Percentiles rank a stretch among this genome's conserved stretches.
Conservation (phyloP, 1,140 invertebrate genomes). For the Drosophila bocki region DNA sequence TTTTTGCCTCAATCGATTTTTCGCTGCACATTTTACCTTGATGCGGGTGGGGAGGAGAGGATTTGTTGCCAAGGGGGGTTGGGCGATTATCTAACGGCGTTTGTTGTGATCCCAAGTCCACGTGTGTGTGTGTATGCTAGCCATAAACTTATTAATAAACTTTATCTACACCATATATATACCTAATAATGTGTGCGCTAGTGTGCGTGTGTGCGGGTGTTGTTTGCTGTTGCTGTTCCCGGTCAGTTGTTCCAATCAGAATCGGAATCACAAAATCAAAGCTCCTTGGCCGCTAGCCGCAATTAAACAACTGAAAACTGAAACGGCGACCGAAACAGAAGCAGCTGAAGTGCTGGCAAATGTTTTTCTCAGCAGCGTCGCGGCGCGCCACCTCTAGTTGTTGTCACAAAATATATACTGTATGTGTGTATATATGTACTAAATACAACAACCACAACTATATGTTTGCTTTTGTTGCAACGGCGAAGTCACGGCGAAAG, state of each 20-base stretch:
- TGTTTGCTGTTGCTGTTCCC: neutral
- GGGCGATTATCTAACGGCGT: slow-evolving; percentile 54
- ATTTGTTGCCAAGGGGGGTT: neutral
- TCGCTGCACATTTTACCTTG: slow-evolving; percentile 49
- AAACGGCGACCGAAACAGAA: slow-evolving; percentile 23
- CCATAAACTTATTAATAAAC: slow-evolving; percentile 76
- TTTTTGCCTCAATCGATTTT: slow-evolving; percentile 58
- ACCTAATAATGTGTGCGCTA: slow-evolving; percentile 20
- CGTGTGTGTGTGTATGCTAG: slow-evolving; percentile 1
- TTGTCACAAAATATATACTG: slow-evolving; percentile 4
- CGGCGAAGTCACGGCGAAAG: slow-evolving; percentile 13
- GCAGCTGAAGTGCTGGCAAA: slow-evolving; percentile 26
- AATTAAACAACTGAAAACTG: slow-evolving; percentile 42
- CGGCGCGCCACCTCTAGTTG: slow-evolving; percentile 14
- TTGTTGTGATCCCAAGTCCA: slow-evolving; percentile 49
- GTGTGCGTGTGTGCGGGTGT: neutral
- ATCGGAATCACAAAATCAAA: slow-evolving; percentile 43
- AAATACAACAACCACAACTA: slow-evolving; percentile 3
- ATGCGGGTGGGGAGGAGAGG: neutral
- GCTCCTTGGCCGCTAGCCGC: slow-evolving; percentile 36
- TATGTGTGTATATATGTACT: neutral
- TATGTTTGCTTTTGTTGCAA: slow-evolving; percentile 43
- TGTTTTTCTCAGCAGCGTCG: slow-evolving; percentile 13
- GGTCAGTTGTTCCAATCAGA: slow-evolving; percentile 34
- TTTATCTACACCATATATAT: slow-evolving; percentile 42